These are phyloP conservation scores for Oxyteleia sp. DNA, from an alignment of 2,888 invertebrate species.

Conservation along the genomic window DNA sequence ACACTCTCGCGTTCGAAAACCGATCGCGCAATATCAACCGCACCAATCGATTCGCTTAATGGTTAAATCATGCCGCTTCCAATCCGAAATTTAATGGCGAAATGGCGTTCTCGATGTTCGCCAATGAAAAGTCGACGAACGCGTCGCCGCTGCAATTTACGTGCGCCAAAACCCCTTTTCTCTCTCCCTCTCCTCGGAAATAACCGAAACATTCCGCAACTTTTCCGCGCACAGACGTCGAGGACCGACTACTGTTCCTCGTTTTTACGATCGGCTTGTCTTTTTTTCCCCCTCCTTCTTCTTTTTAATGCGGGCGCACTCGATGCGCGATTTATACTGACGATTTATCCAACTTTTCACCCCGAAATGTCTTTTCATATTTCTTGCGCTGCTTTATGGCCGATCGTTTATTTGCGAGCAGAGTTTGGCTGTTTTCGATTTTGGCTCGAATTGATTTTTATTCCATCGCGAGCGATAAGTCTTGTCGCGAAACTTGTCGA, in stretches of 20 bases:
- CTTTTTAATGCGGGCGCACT: slow-evolving; percentile 12
- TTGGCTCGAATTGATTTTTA: slow-evolving; percentile 30
- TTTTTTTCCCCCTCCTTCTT: not conserved
- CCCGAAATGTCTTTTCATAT: slow-evolving; percentile 33
- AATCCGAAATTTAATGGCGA: slow-evolving; percentile 46
- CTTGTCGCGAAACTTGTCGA: slow-evolving; percentile 11
- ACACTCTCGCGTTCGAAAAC: slow-evolving; percentile 19
- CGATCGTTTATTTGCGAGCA: slow-evolving; percentile 39
- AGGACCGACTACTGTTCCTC: not conserved
- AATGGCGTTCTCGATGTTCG: slow-evolving; percentile 26
- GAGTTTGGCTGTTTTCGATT: slow-evolving; percentile 8
- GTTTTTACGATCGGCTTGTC: slow-evolving; percentile 2
- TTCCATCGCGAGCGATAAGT: slow-evolving; percentile 6
- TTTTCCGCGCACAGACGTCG: slow-evolving; percentile 28
- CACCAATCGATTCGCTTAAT: slow-evolving; percentile 57
- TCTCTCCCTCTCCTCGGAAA: not conserved
- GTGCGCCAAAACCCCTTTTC: not conserved
- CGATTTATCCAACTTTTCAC: slow-evolving; percentile 53
- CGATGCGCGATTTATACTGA: slow-evolving; percentile 51
- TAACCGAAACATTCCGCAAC: slow-evolving; percentile 31
- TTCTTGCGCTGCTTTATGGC: slow-evolving; percentile 46
- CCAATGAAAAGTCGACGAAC: slow-evolving; percentile 44
- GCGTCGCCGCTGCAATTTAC: slow-evolving; percentile 39
- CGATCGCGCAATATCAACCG: slow-evolving; percentile 51
- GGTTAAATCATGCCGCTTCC: slow-evolving; percentile 49